Conservation (phyloP, 2,888 invertebrate genomes). For the Eristalis pertinax region DNA sequence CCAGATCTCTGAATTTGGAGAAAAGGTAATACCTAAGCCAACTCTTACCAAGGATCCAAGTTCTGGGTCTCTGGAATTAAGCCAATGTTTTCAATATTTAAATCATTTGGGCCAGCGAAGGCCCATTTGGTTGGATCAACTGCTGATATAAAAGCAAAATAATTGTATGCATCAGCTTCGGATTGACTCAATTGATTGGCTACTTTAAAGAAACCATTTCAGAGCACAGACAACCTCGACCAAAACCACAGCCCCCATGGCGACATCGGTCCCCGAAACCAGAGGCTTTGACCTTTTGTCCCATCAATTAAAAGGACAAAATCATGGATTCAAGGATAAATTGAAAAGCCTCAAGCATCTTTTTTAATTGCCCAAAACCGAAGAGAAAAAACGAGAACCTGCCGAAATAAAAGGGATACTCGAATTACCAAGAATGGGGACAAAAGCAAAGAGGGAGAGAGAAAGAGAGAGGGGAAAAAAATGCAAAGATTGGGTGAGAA, state of each 20-base stretch:
- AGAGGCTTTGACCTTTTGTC: constrained; percentile 41
- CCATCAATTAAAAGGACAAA: constrained; percentile 51
- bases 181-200: no score
- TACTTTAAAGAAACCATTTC: no score
- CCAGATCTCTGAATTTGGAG: no score
- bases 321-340: constrained; percentile 53
- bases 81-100: no score
- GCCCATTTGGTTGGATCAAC: no score
- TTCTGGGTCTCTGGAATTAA: no score
- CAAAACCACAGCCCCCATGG: not conserved
- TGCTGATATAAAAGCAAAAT: no score
- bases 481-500: constrained; percentile 8
- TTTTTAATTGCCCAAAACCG: constrained; percentile 59
- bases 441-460: not conserved
- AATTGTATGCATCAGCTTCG: no score
- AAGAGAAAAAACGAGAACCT: constrained; percentile 14
- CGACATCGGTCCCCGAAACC: not conserved
- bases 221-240: no score
- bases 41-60: no score
- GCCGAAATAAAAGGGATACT: constrained; percentile 46
- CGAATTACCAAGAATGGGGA: constrained; percentile 43
- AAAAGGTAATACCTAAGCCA: no score
- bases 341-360: constrained; percentile 23
- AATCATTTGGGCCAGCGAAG: no score
- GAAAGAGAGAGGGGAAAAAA: constrained; percentile 6